Conservation (phyloP, 2,797 vertebrate species). For the Mormyrus hasselquistii region DNA sequence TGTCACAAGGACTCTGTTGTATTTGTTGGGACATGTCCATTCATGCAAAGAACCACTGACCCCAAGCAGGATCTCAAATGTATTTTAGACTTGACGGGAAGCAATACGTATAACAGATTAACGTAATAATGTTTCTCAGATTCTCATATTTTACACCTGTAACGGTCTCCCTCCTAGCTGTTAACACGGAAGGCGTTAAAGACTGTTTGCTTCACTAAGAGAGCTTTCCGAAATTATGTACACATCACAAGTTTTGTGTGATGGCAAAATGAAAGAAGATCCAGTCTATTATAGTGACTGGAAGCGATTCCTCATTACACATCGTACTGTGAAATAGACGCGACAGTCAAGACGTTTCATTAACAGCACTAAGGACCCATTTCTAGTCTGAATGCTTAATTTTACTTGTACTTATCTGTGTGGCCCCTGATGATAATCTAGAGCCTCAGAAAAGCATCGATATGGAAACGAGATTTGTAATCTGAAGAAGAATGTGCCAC, state of each 20-base stretch:
- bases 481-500: not conserved
- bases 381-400: not conserved
- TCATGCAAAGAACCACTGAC: not conserved
- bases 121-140: not conserved
- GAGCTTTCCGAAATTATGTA: not conserved
- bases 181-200: not conserved
- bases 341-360: not conserved
- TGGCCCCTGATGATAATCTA: not conserved
- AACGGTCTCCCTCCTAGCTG: not conserved
- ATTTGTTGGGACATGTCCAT: not conserved
- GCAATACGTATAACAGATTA: not conserved
- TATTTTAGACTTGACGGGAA: not conserved
- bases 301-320: not conserved
- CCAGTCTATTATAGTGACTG: not conserved
- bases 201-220: not conserved
- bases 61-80: not conserved
- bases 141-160: not conserved
- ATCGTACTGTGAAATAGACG: not conserved
- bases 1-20: not conserved
- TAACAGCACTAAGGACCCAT: not conserved
- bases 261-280: not conserved
- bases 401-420: not conserved
- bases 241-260: not conserved
- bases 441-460: not conserved
- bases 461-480: slow-evolving; percentile 13